phyloP scores from a whole-genome alignment of 30 jellyfish, hydroid and myxozoan species.

The Calvadosia cruxmelitensis region DNA sequence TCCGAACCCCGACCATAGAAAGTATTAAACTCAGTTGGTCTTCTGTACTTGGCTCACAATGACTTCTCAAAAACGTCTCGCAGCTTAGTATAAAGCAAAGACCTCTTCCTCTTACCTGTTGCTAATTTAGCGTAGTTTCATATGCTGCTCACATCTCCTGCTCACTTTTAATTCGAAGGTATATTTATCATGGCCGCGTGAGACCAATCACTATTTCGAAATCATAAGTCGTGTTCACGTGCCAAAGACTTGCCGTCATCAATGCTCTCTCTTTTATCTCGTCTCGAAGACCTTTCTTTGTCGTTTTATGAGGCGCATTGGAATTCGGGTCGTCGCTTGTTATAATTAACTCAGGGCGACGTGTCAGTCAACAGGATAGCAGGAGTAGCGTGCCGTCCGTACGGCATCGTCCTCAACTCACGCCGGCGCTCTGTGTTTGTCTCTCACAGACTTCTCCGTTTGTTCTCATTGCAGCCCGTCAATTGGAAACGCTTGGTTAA shows the following conservation, averaged over 20 bases:
- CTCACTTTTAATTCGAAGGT: no score
- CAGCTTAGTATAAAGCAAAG: not conserved
- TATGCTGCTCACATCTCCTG: no score
- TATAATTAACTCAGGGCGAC: not conserved
- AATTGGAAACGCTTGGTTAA: not conserved
- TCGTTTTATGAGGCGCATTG: constrained; percentile 1
- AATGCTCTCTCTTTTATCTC: not conserved
- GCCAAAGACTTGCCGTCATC: constrained; percentile 2
- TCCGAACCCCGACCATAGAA: no score
- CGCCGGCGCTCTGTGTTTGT: not conserved
- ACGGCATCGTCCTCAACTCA: not conserved
- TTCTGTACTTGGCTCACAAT: no score
- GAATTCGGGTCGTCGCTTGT: not conserved
- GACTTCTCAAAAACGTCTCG: no score
- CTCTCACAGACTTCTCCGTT: not conserved
- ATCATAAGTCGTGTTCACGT: not conserved
- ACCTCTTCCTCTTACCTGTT: no score
- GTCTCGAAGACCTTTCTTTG: not conserved
- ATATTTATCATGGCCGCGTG: no score
- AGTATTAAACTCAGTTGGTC: no score
- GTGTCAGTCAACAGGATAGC: constrained; percentile 3
- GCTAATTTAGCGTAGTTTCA: no score
- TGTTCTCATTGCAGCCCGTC: not conserved
- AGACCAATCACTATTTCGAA: no score
- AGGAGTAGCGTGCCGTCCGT: no score